Base-by-base conservation (phyloP, 2,113 vertebrate genomes). In the Leuciscus idus region DNA sequence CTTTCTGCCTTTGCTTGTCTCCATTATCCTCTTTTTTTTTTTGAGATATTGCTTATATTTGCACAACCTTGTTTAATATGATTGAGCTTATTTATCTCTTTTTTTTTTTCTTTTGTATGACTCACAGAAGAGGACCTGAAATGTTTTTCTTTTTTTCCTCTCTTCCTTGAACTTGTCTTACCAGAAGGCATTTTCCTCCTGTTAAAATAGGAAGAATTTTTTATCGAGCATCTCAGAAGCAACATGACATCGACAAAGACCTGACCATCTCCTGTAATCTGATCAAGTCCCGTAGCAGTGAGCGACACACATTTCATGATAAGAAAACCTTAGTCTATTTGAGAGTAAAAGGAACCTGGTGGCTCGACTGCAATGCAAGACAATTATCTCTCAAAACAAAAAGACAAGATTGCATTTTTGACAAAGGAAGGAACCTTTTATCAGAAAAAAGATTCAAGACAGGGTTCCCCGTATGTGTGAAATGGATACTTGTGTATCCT, bases 401-500 rank as follows among this genome's bases (percentile, higher is more conserved):
- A 52, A 81, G 77, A 57, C 66, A 9, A 46, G 70, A 52, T 64
- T 61, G 80, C 23, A 28, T 74, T 77, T 84, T 84, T 84, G 68
- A 84, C 82, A 84, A 84, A 73, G 57, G 30, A 82, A 82, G 48
- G 9, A 73, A 59, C 33, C 59, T 86, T 83, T 83, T 64, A 82
- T 52, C 36, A n/a, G 50, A 50, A 50, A 50, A 52, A 33, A 86
- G 23, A 28, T 76, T 48, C 9, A 36, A 83, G 83, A 84, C 90
- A 90, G 74, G 73, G 91, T 95, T 94, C n/a, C n/a, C n/a, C 84
- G 64, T 75, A 94, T 88, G 70, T 7, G 0, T 85, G 90, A 94
- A 94, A 95, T 93, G 95, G 95, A 96, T 94, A 94, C 92, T 90
- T 89, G 91, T 93, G 92, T 93, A 93, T 92, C 94, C 93, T 95